Evolutionary conservation across 2,888 invertebrate genomes (phyloP).

Genomic region (Tenthredo scrophulariae): DNA sequence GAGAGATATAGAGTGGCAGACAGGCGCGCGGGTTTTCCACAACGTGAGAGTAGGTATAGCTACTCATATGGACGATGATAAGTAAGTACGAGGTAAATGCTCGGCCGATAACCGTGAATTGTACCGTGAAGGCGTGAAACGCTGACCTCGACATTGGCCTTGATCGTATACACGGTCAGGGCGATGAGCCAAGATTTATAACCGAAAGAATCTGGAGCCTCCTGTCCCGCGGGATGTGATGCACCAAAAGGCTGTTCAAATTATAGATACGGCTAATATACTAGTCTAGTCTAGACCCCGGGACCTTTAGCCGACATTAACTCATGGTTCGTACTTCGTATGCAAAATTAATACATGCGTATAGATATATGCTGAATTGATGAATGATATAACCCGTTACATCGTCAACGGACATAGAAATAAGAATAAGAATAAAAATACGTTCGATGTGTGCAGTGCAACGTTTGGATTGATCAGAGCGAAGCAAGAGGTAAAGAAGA

Average conservation of each 20-base stretch:
- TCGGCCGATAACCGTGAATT: slow-evolving; percentile 24
- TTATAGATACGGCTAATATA: not conserved
- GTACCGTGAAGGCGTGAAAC: slow-evolving; percentile 31
- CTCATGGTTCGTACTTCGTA: not conserved
- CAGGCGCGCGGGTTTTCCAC: not conserved
- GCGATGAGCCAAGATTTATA: slow-evolving; percentile 34
- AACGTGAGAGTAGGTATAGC: not conserved
- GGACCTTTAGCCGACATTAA: not conserved
- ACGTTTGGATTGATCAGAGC: not conserved
- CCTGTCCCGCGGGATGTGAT: not conserved
- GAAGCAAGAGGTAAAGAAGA: slow-evolving; percentile 23
- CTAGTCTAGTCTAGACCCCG: not conserved
- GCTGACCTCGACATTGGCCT: slow-evolving; percentile 42
- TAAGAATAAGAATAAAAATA: not conserved
- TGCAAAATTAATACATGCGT: too few relatives aligned
- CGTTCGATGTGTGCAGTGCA: not conserved
- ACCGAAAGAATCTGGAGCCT: not conserved
- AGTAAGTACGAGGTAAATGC: slow-evolving; percentile 19
- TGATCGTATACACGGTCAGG: slow-evolving; percentile 35
- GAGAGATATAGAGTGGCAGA: too few relatives aligned
- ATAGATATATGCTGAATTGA: too few relatives aligned
- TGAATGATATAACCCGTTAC: too few relatives aligned
- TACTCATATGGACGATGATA: too few relatives aligned
- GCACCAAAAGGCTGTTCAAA: not conserved
- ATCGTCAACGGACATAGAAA: not conserved